A percentile compares a stretch with the other conserved stretches of the same genome.
phyloP scores from a whole-genome alignment of 2,888 invertebrate genomes.

The Polietes domitor region DNA sequence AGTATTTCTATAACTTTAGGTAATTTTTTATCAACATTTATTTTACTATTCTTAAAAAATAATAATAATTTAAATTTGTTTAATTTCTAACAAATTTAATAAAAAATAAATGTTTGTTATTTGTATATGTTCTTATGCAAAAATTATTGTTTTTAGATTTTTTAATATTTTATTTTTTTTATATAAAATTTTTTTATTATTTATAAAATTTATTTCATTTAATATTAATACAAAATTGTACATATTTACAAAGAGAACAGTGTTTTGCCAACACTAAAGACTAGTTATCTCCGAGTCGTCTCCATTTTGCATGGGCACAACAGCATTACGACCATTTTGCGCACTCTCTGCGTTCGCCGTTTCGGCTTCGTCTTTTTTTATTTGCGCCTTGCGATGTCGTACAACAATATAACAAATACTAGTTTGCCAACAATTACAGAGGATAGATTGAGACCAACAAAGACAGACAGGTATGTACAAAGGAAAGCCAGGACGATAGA shows the following conservation, averaged over 20 bases:
- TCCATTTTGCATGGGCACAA: conserved; percentile 1
- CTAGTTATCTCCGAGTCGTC: conserved; percentile 60
- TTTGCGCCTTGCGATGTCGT: conserved; percentile 52
- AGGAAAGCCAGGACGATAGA: neutral
- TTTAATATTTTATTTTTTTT: too few relatives aligned
- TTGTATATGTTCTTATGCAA: too few relatives aligned
- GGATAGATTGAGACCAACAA: neutral
- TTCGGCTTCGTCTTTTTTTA: neutral
- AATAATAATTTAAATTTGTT: too few relatives aligned
- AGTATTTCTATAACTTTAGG: too few relatives aligned
- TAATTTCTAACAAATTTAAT: too few relatives aligned
- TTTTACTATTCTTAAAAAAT: too few relatives aligned
- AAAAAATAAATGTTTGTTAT: too few relatives aligned
- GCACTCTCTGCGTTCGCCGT: neutral
- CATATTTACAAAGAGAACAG: conserved; percentile 34
- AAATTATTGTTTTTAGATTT: too few relatives aligned
- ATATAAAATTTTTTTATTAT: too few relatives aligned
- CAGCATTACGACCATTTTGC: conserved; percentile 17
- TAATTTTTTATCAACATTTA: too few relatives aligned
- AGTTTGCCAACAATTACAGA: neutral
- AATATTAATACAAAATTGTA: neutral
- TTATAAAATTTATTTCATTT: too few relatives aligned
- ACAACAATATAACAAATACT: conserved; percentile 62
- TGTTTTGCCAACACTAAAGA: conserved; percentile 56
- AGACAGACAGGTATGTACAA: too few relatives aligned